Percentiles rank a stretch among this genome's conserved stretches.
These are phyloP conservation scores for Phrynocephalus forsythii DNA, from an alignment of 2,797 vertebrate species.

Conservation along the genomic window DNA sequence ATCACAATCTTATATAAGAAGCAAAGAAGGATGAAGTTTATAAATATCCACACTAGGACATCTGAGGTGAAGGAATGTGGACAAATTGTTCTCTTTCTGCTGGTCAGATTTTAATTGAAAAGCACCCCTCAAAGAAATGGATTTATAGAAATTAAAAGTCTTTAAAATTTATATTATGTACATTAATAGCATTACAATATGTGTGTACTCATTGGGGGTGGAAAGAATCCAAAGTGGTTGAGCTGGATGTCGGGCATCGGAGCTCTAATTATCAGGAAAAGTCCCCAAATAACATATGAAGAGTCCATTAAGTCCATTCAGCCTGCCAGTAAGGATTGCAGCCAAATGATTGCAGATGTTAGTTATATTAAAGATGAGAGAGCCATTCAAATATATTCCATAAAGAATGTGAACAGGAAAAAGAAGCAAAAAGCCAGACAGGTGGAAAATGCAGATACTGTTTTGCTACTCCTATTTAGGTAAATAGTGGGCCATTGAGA, in stretches of 20 bases:
- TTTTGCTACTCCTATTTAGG: background rate
- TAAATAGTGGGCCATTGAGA: background rate
- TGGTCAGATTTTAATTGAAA: constrained; percentile 1
- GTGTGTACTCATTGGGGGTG: background rate
- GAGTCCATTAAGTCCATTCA: background rate
- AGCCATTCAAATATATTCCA: constrained; percentile 11
- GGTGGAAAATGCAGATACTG: constrained; percentile 11
- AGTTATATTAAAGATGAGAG: background rate
- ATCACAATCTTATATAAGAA: background rate
- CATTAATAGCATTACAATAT: background rate
- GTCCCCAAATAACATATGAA: background rate
- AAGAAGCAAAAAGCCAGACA: background rate
- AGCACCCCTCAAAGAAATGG: background rate
- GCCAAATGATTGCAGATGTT: background rate
- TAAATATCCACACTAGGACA: background rate
- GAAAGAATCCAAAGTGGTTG: too few species aligned
- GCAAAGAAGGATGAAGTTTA: background rate
- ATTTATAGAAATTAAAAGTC: background rate
- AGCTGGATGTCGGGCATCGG: background rate
- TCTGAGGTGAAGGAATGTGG: too few species aligned
- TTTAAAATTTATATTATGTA: background rate
- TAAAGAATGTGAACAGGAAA: background rate
- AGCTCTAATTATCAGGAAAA: constrained; percentile 7
- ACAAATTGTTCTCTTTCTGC: background rate
- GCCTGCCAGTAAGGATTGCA: background rate